Evolutionary conservation across 2,888 invertebrate species (phyloP).

Genomic region (Xanthia togata): DNA sequence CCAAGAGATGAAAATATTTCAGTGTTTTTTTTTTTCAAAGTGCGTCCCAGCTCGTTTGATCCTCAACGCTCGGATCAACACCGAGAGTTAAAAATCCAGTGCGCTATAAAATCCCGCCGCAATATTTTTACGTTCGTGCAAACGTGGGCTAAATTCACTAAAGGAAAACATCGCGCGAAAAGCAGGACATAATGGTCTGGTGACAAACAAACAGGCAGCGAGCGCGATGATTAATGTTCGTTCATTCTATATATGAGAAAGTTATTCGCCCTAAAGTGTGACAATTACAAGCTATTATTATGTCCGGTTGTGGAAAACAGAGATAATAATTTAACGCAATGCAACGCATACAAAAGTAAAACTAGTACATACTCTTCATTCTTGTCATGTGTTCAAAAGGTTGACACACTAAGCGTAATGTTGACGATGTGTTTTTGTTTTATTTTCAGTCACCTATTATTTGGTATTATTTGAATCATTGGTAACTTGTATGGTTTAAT

Average conservation of each 20-base stretch:
- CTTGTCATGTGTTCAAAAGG: not conserved
- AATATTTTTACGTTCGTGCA: too few species aligned
- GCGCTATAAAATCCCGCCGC: too few species aligned
- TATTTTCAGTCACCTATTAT: not conserved
- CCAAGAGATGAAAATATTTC: too few species aligned
- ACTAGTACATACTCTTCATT: too few species aligned
- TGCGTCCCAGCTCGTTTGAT: too few species aligned
- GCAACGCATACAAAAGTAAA: too few species aligned
- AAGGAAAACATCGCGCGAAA: conserved; percentile 39
- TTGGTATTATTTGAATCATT: not conserved
- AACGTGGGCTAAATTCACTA: not conserved
- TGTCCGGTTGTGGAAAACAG: not conserved
- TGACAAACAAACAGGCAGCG: conserved; percentile 36
- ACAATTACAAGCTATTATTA: conserved; percentile 42
- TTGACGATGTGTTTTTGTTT: not conserved
- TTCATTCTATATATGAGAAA: conserved; percentile 22
- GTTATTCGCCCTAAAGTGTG: conserved; percentile 17
- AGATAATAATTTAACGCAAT: not conserved
- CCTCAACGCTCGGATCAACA: too few species aligned
- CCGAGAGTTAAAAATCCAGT: too few species aligned
- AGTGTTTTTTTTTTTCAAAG: too few species aligned
- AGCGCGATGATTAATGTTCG: conserved; percentile 36
- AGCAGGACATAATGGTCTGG: conserved; percentile 36
- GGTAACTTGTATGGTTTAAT: not conserved
- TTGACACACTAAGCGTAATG: not conserved